Conservation (phyloP, 2,113 vertebrate genomes). For the Tachysurus fulvidraco region DNA sequence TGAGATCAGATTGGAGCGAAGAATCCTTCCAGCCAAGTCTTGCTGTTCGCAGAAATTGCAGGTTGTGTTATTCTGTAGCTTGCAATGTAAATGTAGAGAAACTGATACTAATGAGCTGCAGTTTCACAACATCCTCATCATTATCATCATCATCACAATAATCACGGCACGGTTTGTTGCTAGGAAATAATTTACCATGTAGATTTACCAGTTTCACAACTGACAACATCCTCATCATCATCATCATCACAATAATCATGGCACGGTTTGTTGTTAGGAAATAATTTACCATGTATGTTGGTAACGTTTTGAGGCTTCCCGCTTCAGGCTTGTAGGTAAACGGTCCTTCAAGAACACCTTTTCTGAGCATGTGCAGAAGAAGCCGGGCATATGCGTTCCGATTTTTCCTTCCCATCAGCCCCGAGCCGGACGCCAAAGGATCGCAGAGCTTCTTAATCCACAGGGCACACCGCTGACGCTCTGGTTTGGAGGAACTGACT, state of each 20-base stretch:
- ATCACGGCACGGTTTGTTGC: background rate
- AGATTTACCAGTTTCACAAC: too few species aligned
- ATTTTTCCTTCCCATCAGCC: conserved; percentile 79
- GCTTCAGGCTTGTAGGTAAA: conserved; percentile 83
- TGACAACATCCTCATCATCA: too few species aligned
- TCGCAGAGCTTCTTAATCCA: conserved; percentile 96
- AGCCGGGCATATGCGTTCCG: conserved; percentile 85
- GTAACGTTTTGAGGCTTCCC: conserved; percentile 81
- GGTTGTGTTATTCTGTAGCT: background rate
- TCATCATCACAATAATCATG: background rate
- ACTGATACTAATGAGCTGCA: background rate
- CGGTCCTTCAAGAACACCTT: conserved; percentile 82
- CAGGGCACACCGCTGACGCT: conserved; percentile 82
- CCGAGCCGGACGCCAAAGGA: conserved; percentile 74
- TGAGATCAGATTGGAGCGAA: background rate
- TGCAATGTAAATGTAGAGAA: background rate
- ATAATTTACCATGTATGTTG: conserved; percentile 84
- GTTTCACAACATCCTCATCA: background rate
- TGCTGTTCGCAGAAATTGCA: background rate
- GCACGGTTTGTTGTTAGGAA: background rate
- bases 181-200: conserved; percentile 77
- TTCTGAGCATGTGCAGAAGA: conserved; percentile 87
- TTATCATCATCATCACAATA: background rate
- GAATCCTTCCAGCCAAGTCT: background rate
- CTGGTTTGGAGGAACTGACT: conserved; percentile 61